phyloP scores from a whole-genome alignment of 2,113 vertebrate genomes.

The Phocoena phocoena region DNA sequence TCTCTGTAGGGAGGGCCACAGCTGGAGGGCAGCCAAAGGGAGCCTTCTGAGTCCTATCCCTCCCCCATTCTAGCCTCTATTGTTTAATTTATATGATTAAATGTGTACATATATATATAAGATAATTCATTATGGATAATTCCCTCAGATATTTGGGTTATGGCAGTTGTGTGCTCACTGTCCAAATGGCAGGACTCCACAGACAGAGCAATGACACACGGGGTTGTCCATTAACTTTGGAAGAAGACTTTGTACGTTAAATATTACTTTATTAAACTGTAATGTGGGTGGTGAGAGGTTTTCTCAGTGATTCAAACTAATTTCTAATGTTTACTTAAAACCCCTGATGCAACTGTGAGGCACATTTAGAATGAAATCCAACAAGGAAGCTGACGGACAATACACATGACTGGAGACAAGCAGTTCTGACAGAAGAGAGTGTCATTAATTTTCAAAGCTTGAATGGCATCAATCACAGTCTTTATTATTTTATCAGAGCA shows the following conservation, averaged over 20 bases:
- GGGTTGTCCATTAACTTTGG: background rate
- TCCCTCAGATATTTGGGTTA: background rate
- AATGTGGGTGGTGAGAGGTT: background rate
- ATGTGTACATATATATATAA: background rate
- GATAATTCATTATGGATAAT: background rate
- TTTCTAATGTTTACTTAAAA: conserved; percentile 21
- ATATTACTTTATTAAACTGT: background rate
- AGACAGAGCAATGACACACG: background rate
- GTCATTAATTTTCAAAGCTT: background rate
- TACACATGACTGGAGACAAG: background rate
- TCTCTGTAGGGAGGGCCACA: background rate
- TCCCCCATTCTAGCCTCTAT: background rate
- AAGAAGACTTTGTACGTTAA: background rate
- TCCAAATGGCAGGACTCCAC: background rate
- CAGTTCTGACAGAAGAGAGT: background rate
- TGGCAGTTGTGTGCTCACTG: background rate
- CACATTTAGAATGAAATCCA: background rate
- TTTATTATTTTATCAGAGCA: background rate
- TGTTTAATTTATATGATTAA: background rate
- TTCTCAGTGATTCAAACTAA: background rate
- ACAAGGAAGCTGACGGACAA: background rate
- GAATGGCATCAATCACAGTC: background rate
- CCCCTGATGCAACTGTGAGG: background rate
- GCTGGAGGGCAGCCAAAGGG: background rate
- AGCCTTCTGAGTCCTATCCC: background rate